Evolutionary conservation across 2,888 invertebrate species (phyloP).

Genomic region (Oegoconia quadripuncta): DNA sequence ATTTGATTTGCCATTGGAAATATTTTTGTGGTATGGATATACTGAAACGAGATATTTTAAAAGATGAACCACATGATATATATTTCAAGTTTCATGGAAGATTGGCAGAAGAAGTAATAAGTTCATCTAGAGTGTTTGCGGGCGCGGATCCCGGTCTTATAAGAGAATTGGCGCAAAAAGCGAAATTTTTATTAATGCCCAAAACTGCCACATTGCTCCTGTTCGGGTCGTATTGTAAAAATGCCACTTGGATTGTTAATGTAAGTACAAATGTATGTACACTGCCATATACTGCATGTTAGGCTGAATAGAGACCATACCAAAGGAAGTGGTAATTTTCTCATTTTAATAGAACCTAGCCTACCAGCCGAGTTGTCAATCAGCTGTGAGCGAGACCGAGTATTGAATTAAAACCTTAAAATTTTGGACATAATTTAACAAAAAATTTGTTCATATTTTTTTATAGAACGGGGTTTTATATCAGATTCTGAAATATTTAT

Average conservation of each 20-base stretch:
- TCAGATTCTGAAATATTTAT: no score
- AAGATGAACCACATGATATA: conserved; percentile 53
- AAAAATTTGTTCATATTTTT: no score
- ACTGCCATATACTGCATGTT: no score
- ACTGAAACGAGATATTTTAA: conserved; percentile 40
- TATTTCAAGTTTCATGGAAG: conserved; percentile 60
- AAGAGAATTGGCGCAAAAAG: conserved; percentile 45
- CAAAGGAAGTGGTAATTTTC: no score
- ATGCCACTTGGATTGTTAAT: no score
- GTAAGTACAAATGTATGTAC: conserved; percentile 36
- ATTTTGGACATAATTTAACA: no score
- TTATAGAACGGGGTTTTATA: no score
- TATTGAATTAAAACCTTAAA: no score
- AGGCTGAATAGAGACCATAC: no score
- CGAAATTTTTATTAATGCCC: conserved; percentile 48
- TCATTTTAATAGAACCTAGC: no score
- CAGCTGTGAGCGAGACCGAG: no score
- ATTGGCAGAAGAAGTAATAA: conserved; percentile 50
- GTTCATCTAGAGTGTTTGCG: conserved; percentile 39
- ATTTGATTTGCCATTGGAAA: conserved; percentile 60
- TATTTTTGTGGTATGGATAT: conserved; percentile 53
- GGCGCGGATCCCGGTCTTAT: conserved; percentile 42
- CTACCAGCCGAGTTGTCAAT: no score
- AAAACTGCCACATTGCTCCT: conserved; percentile 37
- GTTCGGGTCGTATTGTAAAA: conserved; percentile 43